A percentile compares a stretch with the other conserved stretches of the same genome.
These are phyloP conservation scores for Busseola fusca DNA, from an alignment of 2,888 invertebrate species.

Conservation along the genomic window DNA sequence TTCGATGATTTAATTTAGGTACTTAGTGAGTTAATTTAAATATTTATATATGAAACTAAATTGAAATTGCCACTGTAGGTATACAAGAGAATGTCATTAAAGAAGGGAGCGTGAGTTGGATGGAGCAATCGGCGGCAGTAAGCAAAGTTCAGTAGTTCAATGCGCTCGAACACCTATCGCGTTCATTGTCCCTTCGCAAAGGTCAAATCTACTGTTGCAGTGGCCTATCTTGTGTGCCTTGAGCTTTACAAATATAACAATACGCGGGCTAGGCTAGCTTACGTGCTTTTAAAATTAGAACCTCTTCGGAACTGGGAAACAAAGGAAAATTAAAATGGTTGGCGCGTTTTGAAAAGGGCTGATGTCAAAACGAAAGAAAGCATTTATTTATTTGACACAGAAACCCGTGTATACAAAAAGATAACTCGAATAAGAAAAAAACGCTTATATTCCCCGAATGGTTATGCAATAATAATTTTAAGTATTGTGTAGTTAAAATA, in stretches of 20 bases:
- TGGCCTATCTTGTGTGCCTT: slow-evolving; percentile 57
- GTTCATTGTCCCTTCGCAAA: slow-evolving; percentile 81
- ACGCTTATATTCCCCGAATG: not conserved
- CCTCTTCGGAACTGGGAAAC: slow-evolving; percentile 2
- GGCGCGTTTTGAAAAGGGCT: not conserved
- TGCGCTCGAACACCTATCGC: slow-evolving; percentile 77
- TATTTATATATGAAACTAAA: slow-evolving; percentile 56
- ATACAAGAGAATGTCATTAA: slow-evolving; percentile 67
- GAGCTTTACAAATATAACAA: slow-evolving; percentile 40
- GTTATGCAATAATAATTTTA: not conserved
- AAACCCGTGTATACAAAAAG: not conserved
- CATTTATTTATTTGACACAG: not conserved
- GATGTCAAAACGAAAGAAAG: not conserved
- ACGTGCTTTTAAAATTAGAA: slow-evolving; percentile 12
- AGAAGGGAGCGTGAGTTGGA: slow-evolving; percentile 72
- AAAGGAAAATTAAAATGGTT: slow-evolving; percentile 3
- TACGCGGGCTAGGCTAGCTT: slow-evolving; percentile 8
- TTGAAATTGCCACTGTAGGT: slow-evolving; percentile 62
- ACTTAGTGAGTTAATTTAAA: slow-evolving; percentile 46
- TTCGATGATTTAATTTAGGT: slow-evolving; percentile 29
- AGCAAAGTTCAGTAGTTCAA: slow-evolving; percentile 85
- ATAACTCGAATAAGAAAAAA: not conserved
- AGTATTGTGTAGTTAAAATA: not conserved
- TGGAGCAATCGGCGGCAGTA: slow-evolving; percentile 78
- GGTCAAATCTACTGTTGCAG: slow-evolving; percentile 75